These are phyloP conservation scores for Cheiracanthium punctorium DNA, from an alignment of 2,888 invertebrate species.

Conservation along the genomic window DNA sequence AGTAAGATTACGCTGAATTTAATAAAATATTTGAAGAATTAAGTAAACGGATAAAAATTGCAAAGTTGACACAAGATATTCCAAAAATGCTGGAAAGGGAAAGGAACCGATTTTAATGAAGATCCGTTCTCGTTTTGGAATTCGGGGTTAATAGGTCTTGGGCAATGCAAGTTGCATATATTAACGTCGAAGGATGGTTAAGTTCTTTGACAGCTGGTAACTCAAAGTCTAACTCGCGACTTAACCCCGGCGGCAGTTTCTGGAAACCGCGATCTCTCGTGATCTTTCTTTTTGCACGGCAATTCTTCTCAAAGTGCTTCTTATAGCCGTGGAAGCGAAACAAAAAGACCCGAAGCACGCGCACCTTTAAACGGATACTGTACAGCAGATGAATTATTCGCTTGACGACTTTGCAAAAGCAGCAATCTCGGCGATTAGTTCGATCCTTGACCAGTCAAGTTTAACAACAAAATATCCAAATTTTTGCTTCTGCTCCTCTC, in stretches of 20 bases:
- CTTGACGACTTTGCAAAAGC: conserved; percentile 4
- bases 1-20: too few relatives aligned
- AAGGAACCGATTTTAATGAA: too few relatives aligned
- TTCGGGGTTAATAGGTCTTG: too few relatives aligned
- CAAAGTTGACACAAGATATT: too few relatives aligned
- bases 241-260: not conserved
- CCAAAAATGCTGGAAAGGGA: too few relatives aligned
- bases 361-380: not conserved
- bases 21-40: too few relatives aligned
- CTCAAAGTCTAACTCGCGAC: too few relatives aligned
- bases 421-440: conserved; percentile 16
- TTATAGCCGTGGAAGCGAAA: not conserved
- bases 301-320: not conserved
- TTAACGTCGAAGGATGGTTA: too few relatives aligned
- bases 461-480: conserved; percentile 55
- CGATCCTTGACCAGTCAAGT: conserved; percentile 63
- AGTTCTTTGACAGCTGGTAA: too few relatives aligned
- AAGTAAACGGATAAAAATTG: too few relatives aligned
- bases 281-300: not conserved
- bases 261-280: not conserved
- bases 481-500: not conserved
- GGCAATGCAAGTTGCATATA: too few relatives aligned
- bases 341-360: not conserved
- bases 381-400: conserved; percentile 19
- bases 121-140: too few relatives aligned